Base-by-base conservation (phyloP, 1,140 invertebrate species). In the Oedothorax gibbosus region DNA sequence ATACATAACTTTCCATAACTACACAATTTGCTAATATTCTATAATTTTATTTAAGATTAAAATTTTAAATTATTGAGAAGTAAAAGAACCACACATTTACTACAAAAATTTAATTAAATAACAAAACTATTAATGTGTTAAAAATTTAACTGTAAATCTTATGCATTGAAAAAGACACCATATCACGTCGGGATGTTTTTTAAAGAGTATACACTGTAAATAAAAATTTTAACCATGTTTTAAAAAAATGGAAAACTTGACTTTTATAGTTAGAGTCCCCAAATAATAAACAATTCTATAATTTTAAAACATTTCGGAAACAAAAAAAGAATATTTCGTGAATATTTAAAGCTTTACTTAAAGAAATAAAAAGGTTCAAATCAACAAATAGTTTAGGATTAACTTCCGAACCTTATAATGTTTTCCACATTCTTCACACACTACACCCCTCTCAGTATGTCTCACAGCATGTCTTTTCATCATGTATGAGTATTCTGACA, bases 391-490 rank as follows among this genome's bases (percentile, higher is more conserved):
- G 15, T n/a, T n/a, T n/a, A n/a, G n/a, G n/a, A n/a, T n/a, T 50
- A 56, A 72, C n/a, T 73, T 18, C 64, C 64, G 84, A 79, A 90
- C 90, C 88, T 90, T 90, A 87, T 90, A 90, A 18, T 88, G 87
- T 86, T 90, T 90, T 11, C 90, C 90, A 88, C 90, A 91, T 9
- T 89, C 62, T 50, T 90, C 87, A 87, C 90, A 91, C 6, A 88
- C 88, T 84, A 88, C 89, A 12, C 89, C 90, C 9, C 88, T 86
- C 10, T 87, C 86, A 69, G 86, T 89, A 86, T 91, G 90, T 75
- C 90, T 77, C 87, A 90, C 88, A 88, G 89, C 89, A 87, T 91
- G 90, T 57, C 90, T 85, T 85, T 90, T 90, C 62, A 91, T 90
- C 51, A 90, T 87, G 79, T 90, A 91, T 1, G 89, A 88, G 87